Percentiles rank a stretch among this genome's conserved stretches.
Evolutionary conservation across 2,797 vertebrate genomes (phyloP).

Genomic region (Amniataba percoides): DNA sequence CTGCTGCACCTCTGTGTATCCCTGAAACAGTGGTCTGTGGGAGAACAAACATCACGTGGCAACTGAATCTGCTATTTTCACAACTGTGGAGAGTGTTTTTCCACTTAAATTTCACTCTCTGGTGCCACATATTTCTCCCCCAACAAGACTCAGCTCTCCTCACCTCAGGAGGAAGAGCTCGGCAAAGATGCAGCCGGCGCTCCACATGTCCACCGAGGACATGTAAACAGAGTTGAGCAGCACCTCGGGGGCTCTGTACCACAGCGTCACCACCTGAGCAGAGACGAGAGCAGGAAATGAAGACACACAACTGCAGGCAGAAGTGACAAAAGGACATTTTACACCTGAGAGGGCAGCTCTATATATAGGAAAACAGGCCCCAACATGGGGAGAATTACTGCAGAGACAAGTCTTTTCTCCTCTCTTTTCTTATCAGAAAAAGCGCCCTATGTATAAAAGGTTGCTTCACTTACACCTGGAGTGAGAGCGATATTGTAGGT

Average conservation of each 20-base stretch:
- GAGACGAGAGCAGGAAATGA: not conserved
- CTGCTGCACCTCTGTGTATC: conserved; percentile 82
- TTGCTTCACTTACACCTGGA: conserved; percentile 79
- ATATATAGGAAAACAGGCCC: not conserved
- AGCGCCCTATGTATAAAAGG: too few species aligned
- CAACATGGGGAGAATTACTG: not conserved
- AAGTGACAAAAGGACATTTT: not conserved
- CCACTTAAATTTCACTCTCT: not conserved
- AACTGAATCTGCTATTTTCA: not conserved
- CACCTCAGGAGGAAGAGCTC: conserved; percentile 86
- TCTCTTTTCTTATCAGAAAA: not conserved
- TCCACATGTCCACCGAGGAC: conserved; percentile 88
- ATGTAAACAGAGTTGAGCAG: conserved; percentile 85
- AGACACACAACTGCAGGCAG: not conserved
- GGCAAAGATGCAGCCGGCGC: conserved; percentile 86
- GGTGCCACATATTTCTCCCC: conserved; percentile 1
- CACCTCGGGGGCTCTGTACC: conserved; percentile 88
- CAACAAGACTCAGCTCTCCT: not conserved
- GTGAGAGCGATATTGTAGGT: conserved; percentile 84
- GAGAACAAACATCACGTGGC: not conserved
- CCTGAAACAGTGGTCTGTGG: conserved; percentile 83
- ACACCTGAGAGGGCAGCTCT: not conserved
- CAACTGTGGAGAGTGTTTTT: not conserved
- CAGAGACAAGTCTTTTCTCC: not conserved
- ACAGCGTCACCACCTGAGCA: conserved; percentile 86